A percentile compares a stretch with the other conserved stretches of the same genome.
Conservation (phyloP, 2,888 invertebrate genomes). For the Hirtodrosophila duncani region DNA sequence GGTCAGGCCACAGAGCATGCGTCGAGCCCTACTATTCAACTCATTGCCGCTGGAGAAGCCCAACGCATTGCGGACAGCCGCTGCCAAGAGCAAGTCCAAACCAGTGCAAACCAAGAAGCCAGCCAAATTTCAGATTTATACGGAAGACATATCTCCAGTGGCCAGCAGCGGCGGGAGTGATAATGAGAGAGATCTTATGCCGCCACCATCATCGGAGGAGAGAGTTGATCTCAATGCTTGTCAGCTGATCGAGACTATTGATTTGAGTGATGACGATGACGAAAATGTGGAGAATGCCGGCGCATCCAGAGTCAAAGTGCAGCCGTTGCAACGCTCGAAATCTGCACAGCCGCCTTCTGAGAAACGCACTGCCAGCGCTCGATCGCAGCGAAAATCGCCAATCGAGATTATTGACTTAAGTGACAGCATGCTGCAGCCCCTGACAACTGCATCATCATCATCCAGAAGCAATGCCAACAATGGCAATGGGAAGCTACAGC, state of each 20-base stretch:
- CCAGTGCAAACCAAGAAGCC: conserved; percentile 12
- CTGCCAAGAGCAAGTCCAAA: neutral
- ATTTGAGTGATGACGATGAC: conserved; percentile 23
- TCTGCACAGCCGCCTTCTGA: too few species aligned
- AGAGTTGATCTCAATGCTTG: conserved; percentile 41
- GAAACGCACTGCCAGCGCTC: too few species aligned
- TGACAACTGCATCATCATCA: too few species aligned
- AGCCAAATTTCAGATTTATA: conserved; percentile 36
- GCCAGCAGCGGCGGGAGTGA: conserved; percentile 6
- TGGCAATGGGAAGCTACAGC: too few species aligned
- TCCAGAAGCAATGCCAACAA: too few species aligned
- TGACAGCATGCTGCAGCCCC: too few species aligned
- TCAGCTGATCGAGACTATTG: conserved; percentile 37
- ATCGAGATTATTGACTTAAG: too few species aligned
- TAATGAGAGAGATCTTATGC: conserved; percentile 10
- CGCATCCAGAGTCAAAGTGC: too few species aligned
- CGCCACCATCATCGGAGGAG: conserved; percentile 16
- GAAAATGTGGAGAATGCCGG: too few species aligned
- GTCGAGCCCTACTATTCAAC: conserved; percentile 59
- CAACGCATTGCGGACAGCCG: neutral
- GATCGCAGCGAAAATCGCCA: too few species aligned
- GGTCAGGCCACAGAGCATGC: neutral
- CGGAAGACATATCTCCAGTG: conserved; percentile 23
- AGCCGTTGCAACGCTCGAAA: too few species aligned
- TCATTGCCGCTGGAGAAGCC: conserved; percentile 41